Evolutionary conservation across 2,888 invertebrate species (phyloP), one percentile per base, ranked within the genome.

Genomic region (Clanis bilineata): DNA sequence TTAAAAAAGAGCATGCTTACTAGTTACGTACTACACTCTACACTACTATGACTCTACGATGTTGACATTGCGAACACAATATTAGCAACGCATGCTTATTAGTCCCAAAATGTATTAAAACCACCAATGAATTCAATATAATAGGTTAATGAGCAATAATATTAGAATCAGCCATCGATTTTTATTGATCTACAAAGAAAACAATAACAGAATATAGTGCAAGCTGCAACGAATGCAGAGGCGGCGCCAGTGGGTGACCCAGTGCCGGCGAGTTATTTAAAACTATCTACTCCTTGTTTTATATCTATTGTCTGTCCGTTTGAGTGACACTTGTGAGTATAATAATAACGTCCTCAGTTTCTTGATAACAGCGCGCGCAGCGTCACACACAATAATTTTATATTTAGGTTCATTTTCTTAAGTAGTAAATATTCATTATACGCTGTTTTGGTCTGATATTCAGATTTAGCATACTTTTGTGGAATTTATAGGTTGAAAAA

Each of bases 211-310:
- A 51, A 51, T 45, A 22, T 51, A 51, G 51, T 51, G 51, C 28
- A 22, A 28, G 32, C 32, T 51, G 51, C 28, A 22, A 28, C 18
- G 51, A 32, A 55, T 58, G 32, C 36, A 36, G 47, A 45, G 36
- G 18, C 36, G 51, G 51, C 59, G 62, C 62, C 58, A 56, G 58
- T 18, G 55, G 25, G 58, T 70, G 74, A 73, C 72, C 72, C 68
- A 73, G 64, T 73, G 32, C 32, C 51, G 32, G 10, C 18, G 18
- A 51, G 32, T 28, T 51, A 51, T 51, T 51, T 51, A 28, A 51
- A 51, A 32, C 51, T 51, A 51, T 18, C 47, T 45, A 23, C 25
- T 51, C 15, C 10, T 51, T 32, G 32, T 32, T 32, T 51, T 51
- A 18, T 51, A 18, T 51, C 32, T 10, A 51, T 32, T 28, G 28